Conservation (phyloP, 2,888 invertebrate genomes). For the Drosophila ochracea region DNA sequence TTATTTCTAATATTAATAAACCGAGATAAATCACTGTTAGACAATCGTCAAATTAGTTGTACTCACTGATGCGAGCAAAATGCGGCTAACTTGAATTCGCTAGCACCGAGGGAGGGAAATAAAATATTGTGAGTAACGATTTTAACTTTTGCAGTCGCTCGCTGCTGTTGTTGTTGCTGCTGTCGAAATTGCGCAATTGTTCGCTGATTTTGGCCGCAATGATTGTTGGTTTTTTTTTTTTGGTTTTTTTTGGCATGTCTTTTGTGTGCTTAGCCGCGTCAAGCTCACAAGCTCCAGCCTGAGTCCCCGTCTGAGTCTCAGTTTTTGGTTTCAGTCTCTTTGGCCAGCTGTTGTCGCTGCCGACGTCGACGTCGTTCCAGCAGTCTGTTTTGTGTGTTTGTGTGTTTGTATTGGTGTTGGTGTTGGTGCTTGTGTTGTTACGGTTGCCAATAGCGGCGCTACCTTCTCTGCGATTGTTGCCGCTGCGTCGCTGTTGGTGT, state of each 20-base stretch:
- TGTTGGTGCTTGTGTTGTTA: conserved; percentile 46
- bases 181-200: conserved; percentile 79
- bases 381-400: not conserved
- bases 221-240: conserved; percentile 43
- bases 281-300: conserved; percentile 20
- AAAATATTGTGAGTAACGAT: conserved; percentile 21
- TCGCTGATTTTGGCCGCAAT: conserved; percentile 60
- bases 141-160: conserved; percentile 47
- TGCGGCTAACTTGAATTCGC: conserved; percentile 15
- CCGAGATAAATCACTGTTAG: conserved; percentile 29
- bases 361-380: conserved; percentile 28
- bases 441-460: conserved; percentile 49
- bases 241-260: conserved; percentile 31
- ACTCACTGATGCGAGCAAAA: conserved; percentile 36
- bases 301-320: conserved; percentile 21
- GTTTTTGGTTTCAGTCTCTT: conserved; percentile 54
- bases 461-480: conserved; percentile 53
- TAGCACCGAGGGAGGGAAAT: conserved; percentile 33
- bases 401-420: conserved; percentile 26
- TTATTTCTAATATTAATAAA: conserved; percentile 3
- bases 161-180: conserved; percentile 33
- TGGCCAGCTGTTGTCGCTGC: conserved; percentile 52
- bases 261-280: conserved; percentile 37
- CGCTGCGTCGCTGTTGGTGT: conserved; percentile 49
- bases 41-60: conserved; percentile 27